These are phyloP conservation scores for Bergia puertoricense DNA, from an alignment of 92 coral and sea anemone species.

Conservation along the genomic window DNA sequence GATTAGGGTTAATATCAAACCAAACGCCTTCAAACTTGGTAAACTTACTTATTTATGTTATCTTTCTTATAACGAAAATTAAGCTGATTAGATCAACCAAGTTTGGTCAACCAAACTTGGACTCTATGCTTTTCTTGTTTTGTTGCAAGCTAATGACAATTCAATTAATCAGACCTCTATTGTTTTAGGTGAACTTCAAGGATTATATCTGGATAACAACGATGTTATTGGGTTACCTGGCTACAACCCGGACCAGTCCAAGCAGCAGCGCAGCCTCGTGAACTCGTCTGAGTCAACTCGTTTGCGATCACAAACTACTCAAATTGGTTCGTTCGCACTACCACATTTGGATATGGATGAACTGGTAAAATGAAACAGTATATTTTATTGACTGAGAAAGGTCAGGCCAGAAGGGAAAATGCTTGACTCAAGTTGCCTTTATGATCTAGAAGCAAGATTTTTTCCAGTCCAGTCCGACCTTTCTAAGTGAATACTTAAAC, in stretches of 20 bases:
- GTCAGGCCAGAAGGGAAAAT: no score
- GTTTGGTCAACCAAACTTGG: neutral
- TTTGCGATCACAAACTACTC: neutral
- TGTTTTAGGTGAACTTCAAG: constrained; percentile 15
- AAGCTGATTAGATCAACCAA: neutral
- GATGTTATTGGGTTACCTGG: neutral
- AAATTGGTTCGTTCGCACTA: neutral
- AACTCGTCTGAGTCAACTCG: neutral
- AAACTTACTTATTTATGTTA: no score
- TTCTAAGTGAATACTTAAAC: no score
- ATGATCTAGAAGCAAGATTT: no score
- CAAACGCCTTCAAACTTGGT: no score
- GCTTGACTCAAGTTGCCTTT: no score
- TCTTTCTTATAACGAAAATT: no score
- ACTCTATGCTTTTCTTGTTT: neutral
- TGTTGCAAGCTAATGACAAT: neutral
- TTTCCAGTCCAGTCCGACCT: no score
- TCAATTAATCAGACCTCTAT: neutral
- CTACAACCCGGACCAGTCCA: neutral
- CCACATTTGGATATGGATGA: constrained; percentile 12
- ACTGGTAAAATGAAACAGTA: neutral
- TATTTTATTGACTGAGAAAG: no score
- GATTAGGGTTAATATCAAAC: no score
- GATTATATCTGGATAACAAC: constrained; percentile 15
- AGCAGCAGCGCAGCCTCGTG: neutral